Evolutionary conservation across 1,140 invertebrate species (phyloP), one percentile per base, ranked within the genome.

Genomic region (Drosophila bocki): DNA sequence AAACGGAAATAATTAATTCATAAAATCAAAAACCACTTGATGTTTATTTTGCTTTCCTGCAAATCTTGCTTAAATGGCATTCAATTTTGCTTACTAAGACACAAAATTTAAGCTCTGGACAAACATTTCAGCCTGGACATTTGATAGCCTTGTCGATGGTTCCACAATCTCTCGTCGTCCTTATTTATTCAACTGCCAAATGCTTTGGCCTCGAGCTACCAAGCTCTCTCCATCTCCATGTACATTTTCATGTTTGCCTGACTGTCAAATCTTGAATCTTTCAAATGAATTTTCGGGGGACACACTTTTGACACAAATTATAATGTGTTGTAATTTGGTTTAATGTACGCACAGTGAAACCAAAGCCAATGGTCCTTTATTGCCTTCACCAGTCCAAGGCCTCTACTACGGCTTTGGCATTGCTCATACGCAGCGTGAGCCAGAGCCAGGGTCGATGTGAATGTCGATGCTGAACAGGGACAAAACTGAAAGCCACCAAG

Each of bases 301-400:
- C 26, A 41, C 75, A 68, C 64, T 79, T 76, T 68, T 65, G 39
- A 44, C 59, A 72, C 77, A 79, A 79, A 79, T 79, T 79, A 63
- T 84, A 84, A 84, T 80, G 76, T 83, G 62, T 35, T 61, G 61
- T 72, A 80, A 84, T 80, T 84, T 80, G 59, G 63, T 72, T 67
- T 84, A 84, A 84, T 84, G 76, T 63, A 41, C 42, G 42, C 61
- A 56, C 81, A 69, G 59, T 67, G 47, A 48, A 62, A 33, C 37
- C 60, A 37, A 39, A 78, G 56, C 72, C 45, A 48, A 48, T 26
- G 45, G 45, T 48, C 45, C 7, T 15, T 48, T 48, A 48, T 26
- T 26, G 22, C 19, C 45, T 13, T 13, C 6, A 13, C 45, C 3
- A 1, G 45, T 13, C 22, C 22, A 68, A 68, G 60, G 63, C 54